phyloP scores from a whole-genome alignment of 2,797 vertebrate species.

The Catharus ustulatus region DNA sequence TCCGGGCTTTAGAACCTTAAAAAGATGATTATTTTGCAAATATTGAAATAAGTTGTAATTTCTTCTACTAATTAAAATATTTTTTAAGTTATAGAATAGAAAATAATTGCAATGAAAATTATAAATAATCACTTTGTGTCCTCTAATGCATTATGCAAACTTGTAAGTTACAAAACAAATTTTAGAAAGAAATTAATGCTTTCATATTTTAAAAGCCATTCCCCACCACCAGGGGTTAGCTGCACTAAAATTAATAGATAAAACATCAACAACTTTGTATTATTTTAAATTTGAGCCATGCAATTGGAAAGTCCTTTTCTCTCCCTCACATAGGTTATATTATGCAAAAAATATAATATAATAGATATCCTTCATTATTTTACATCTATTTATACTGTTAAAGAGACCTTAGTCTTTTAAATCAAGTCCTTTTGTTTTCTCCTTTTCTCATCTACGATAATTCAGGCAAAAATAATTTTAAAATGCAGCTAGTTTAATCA shows the following conservation, averaged over 20 bases:
- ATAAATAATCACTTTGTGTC: background rate
- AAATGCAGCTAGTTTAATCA: background rate
- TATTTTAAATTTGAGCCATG: background rate
- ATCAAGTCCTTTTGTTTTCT: constrained; percentile 22
- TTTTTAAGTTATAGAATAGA: background rate
- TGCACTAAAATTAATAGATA: constrained; percentile 18
- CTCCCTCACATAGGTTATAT: background rate
- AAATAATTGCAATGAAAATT: background rate
- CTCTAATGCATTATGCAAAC: background rate
- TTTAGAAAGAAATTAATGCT: background rate
- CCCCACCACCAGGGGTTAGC: background rate
- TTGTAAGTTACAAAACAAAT: background rate
- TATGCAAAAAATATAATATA: background rate
- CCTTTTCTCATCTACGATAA: background rate
- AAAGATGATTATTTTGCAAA: background rate
- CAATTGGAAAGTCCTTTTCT: background rate
- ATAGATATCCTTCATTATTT: background rate
- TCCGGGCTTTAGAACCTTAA: background rate
- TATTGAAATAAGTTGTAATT: background rate
- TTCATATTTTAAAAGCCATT: constrained; percentile 32
- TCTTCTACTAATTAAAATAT: background rate
- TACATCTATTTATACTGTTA: background rate
- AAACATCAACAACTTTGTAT: constrained; percentile 26
- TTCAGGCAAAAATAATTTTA: background rate
- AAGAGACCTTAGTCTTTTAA: constrained; percentile 3